Conservation (phyloP, 2,888 invertebrate genomes). For the Ethmia dodecea region DNA sequence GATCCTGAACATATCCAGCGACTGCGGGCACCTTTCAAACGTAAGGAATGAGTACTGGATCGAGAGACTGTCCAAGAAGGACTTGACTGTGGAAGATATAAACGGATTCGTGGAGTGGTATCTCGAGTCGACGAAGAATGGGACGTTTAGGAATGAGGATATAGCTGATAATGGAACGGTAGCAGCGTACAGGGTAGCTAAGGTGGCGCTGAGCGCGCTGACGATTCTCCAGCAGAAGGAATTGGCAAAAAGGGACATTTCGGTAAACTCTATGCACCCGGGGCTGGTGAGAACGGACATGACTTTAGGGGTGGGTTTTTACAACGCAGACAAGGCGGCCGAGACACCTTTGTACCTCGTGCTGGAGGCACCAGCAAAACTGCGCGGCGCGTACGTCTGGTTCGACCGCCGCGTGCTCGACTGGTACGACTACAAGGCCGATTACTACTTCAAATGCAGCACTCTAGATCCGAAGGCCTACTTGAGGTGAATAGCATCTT, state of each 20-base stretch:
- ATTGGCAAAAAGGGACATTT: slow-evolving; percentile 75
- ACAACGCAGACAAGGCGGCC: slow-evolving; percentile 75
- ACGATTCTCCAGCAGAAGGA: slow-evolving; percentile 81
- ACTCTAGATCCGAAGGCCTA: no score
- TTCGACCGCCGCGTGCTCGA: slow-evolving; percentile 70
- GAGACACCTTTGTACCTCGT: slow-evolving; percentile 74
- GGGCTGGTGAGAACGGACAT: slow-evolving; percentile 88
- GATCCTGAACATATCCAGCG: slow-evolving; percentile 85
- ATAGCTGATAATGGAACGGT: slow-evolving; percentile 70
- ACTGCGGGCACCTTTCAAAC: slow-evolving; percentile 78
- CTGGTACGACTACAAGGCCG: slow-evolving; percentile 66
- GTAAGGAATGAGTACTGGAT: slow-evolving; percentile 69
- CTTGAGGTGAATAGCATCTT: no score
- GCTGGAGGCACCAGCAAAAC: slow-evolving; percentile 59
- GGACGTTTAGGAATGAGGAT: slow-evolving; percentile 39
- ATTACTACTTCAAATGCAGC: slow-evolving; percentile 44
- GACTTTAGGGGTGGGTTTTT: slow-evolving; percentile 79
- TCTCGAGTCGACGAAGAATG: slow-evolving; percentile 57
- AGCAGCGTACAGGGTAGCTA: slow-evolving; percentile 82
- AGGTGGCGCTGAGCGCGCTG: slow-evolving; percentile 83
- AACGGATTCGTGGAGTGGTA: slow-evolving; percentile 80
- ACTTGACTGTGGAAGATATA: slow-evolving; percentile 42
- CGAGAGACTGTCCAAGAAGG: slow-evolving; percentile 36
- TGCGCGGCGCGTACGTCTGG: slow-evolving; percentile 84
- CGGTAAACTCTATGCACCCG: slow-evolving; percentile 81